Conservation (phyloP, 2,888 invertebrate genomes). For the Sarcophaga rosellei region DNA sequence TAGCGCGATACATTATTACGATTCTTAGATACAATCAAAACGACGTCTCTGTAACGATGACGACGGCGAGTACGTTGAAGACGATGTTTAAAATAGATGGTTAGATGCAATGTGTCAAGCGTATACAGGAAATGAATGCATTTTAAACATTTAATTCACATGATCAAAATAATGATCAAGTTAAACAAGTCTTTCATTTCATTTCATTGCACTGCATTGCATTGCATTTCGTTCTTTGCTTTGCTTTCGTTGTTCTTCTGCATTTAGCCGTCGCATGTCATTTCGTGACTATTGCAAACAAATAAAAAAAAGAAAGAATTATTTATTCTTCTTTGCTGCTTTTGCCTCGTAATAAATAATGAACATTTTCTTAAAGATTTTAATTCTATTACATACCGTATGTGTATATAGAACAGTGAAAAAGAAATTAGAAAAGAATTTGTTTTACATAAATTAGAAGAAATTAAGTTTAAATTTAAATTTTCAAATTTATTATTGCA, state of each 20-base stretch:
- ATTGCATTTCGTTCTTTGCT: not conserved
- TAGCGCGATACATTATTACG: conserved; percentile 31
- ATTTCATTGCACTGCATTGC: not conserved
- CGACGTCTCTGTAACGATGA: conserved; percentile 13
- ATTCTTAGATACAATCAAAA: conserved; percentile 33
- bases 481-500: not conserved
- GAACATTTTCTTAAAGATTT: conserved; percentile 41
- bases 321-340: conserved; percentile 11
- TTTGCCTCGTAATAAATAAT: conserved; percentile 21
- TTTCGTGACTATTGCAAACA: conserved; percentile 50
- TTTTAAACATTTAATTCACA: conserved; percentile 63
- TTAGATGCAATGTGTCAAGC: not conserved
- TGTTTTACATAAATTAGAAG: conserved; percentile 24
- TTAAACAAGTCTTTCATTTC: conserved; percentile 50
- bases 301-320: conserved; percentile 1
- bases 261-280: conserved; percentile 41
- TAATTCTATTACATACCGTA: not conserved
- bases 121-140: conserved; percentile 61
- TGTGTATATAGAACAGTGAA: not conserved
- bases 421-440: conserved; percentile 55
- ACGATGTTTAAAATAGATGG: not conserved
- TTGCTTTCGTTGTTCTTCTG: not conserved
- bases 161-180: conserved; percentile 61
- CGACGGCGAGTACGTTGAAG: not conserved
- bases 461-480: conserved; percentile 28